Evolutionary conservation across 1,140 invertebrate genomes (phyloP).

Genomic region (Hestina assimilis): DNA sequence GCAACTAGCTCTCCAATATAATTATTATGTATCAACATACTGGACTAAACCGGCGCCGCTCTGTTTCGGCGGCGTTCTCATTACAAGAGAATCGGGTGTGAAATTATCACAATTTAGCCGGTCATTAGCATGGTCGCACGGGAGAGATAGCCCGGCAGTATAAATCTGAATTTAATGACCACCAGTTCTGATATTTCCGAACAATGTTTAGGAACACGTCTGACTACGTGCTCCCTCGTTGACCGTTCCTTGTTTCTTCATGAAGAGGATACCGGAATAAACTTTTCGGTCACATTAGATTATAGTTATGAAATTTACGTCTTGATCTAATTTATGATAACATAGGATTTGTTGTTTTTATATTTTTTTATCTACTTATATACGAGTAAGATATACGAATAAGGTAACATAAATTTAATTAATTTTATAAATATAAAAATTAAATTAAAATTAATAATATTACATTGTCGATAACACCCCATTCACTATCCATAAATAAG

Average conservation of each 20-base stretch:
- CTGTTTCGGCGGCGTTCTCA: constrained; percentile 28
- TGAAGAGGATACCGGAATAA: constrained; percentile 6
- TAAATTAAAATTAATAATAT: not conserved
- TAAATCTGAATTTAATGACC: constrained; percentile 76
- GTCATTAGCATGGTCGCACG: constrained; percentile 76
- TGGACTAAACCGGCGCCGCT: constrained; percentile 35
- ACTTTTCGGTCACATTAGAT: constrained; percentile 16
- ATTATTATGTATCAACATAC: too few species aligned
- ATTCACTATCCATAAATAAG: constrained; percentile 17
- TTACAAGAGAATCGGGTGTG: constrained; percentile 60
- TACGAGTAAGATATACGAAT: too few species aligned
- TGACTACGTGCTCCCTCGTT: constrained; percentile 38
- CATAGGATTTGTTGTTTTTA: too few species aligned
- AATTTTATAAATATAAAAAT: too few species aligned
- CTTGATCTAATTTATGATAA: too few species aligned
- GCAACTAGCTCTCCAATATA: too few species aligned
- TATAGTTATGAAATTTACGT: too few species aligned
- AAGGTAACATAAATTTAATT: too few species aligned
- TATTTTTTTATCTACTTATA: too few species aligned
- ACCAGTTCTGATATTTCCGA: constrained; percentile 61
- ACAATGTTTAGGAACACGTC: constrained; percentile 57
- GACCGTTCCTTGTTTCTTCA: constrained; percentile 34
- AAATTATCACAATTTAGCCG: constrained; percentile 78
- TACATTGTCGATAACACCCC: not conserved
- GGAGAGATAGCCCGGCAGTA: constrained; percentile 74